Conservation (phyloP, 2,113 vertebrate genomes). For the Rhineura floridana region DNA sequence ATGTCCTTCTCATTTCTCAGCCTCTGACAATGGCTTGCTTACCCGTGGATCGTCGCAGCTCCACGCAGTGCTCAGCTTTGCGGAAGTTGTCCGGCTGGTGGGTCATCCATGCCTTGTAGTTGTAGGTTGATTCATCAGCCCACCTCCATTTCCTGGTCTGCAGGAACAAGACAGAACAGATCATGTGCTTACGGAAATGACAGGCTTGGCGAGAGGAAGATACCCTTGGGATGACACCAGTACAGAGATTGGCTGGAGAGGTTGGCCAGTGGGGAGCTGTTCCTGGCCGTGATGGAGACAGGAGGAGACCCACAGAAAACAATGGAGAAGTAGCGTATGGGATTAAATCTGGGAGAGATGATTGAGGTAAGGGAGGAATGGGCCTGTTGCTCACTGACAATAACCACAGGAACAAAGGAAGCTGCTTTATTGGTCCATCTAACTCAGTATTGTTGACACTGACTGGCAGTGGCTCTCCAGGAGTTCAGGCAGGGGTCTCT, state of each 20-base stretch:
- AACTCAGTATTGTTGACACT: no score
- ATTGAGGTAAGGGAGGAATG: background rate
- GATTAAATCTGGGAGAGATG: background rate
- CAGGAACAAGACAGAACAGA: background rate
- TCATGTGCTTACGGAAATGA: background rate
- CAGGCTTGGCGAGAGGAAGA: background rate
- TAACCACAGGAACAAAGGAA: no score
- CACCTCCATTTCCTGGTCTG: slow-evolving; percentile 22
- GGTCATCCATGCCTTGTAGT: slow-evolving; percentile 18
- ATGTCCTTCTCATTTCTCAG: background rate
- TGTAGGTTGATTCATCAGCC: slow-evolving; percentile 19
- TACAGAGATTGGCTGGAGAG: background rate
- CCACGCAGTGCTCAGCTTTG: background rate
- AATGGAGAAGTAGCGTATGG: background rate
- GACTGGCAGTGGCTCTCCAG: no score
- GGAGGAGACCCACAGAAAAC: background rate
- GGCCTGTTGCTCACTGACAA: no score
- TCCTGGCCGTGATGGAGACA: background rate
- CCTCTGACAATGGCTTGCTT: background rate
- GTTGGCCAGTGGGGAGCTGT: background rate
- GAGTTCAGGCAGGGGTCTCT: no score
- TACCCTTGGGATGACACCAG: background rate
- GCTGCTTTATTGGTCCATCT: no score
- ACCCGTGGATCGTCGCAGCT: background rate
- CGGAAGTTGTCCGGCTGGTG: background rate